These are phyloP conservation scores for Drosophila melanosoma DNA, from an alignment of 2,888 invertebrate species.

Conservation along the genomic window DNA sequence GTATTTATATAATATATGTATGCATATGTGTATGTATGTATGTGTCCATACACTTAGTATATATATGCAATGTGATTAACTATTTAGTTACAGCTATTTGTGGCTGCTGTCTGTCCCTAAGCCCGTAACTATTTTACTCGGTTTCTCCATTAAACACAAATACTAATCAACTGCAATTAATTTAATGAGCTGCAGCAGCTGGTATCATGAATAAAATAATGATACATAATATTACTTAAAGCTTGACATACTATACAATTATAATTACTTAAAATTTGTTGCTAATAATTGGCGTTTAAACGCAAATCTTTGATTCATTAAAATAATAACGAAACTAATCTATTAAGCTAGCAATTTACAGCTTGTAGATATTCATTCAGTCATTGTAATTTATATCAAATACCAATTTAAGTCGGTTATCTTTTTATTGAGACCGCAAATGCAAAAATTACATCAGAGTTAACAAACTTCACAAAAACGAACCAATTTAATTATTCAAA, in stretches of 20 bases:
- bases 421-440: background rate
- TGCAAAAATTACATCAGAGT: background rate
- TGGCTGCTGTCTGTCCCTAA: background rate
- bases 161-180: slow-evolving; percentile 2
- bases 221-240: background rate
- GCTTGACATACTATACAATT: background rate
- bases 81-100: background rate
- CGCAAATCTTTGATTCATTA: background rate
- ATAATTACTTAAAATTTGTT: background rate
- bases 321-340: background rate
- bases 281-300: background rate
- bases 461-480: slow-evolving; percentile 2
- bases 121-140: background rate
- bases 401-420: background rate
- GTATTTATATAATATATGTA: background rate
- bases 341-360: background rate
- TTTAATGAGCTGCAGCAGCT: slow-evolving; percentile 8
- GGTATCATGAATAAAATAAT: background rate
- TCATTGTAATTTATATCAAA: background rate
- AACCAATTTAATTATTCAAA: slow-evolving; percentile 23
- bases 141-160: background rate
- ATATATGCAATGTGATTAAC: background rate
- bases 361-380: background rate
- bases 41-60: background rate
- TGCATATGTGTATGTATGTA: background rate